These are phyloP conservation scores for Xanthia togata DNA, from an alignment of 2,888 invertebrate genomes.

Conservation along the genomic window DNA sequence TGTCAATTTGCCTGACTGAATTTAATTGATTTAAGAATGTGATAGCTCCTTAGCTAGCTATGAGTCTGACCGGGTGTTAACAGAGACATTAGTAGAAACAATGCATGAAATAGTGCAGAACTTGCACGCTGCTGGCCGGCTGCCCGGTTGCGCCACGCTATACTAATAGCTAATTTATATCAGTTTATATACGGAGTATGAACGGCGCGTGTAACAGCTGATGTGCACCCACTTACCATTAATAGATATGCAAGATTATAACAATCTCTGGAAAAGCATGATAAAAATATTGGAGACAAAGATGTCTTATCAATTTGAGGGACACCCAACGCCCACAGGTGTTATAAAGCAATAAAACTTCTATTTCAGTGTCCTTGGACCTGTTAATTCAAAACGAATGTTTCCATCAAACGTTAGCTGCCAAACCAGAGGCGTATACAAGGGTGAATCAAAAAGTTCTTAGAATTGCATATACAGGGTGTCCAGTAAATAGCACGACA, in stretches of 20 bases:
- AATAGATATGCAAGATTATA: background rate
- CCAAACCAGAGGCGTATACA: too few relatives aligned
- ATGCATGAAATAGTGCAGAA: conserved; percentile 55
- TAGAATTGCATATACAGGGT: too few relatives aligned
- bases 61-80: conserved; percentile 1
- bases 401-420: background rate
- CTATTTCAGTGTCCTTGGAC: too few relatives aligned
- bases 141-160: conserved; percentile 33
- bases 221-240: conserved; percentile 1
- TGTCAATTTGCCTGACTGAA: background rate
- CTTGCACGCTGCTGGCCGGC: conserved; percentile 44
- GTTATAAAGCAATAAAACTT: too few relatives aligned
- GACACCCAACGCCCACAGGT: too few relatives aligned
- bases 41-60: background rate
- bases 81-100: conserved; percentile 35
- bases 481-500: too few relatives aligned
- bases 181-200: conserved; percentile 10
- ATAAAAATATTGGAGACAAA: background rate
- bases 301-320: too few relatives aligned
- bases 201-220: conserved; percentile 18
- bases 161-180: conserved; percentile 34
- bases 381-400: background rate
- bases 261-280: background rate
- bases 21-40: conserved; percentile 1
- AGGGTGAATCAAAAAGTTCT: too few relatives aligned